Percentiles rank a stretch among this genome's conserved stretches.
phyloP scores from a whole-genome alignment of 2,797 vertebrate genomes.

The Halcyon chelicuti region DNA sequence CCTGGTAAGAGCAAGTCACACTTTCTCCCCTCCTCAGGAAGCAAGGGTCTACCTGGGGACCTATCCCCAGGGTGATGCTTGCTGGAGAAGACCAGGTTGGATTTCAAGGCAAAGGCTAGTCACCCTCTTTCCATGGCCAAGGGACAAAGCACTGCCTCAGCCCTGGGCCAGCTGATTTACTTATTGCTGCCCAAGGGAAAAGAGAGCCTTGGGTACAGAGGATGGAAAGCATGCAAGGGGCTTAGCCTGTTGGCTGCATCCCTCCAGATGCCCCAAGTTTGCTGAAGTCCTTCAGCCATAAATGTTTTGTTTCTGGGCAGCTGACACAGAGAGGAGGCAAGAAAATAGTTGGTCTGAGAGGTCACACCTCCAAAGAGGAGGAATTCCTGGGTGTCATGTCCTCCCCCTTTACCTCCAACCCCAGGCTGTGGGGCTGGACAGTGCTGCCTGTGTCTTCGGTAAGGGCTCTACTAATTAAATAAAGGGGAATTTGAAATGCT shows the following conservation, averaged over 20 bases:
- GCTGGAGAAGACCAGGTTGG: background rate
- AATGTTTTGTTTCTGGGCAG: background rate
- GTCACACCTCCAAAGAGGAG: background rate
- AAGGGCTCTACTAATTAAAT: slow-evolving; percentile 1
- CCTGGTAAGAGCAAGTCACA: background rate
- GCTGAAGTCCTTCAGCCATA: background rate
- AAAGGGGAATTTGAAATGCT: background rate
- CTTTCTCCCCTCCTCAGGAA: background rate
- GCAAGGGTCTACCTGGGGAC: background rate
- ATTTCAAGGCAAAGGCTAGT: background rate
- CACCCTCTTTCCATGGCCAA: background rate
- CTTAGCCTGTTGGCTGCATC: background rate
- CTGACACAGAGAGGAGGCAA: background rate
- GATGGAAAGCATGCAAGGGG: background rate
- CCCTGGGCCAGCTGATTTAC: background rate
- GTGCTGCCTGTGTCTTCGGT: background rate
- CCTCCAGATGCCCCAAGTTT: background rate
- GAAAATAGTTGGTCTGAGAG: background rate
- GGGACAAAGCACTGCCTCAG: background rate
- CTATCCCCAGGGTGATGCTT: background rate
- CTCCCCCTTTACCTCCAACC: background rate
- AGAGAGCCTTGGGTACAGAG: background rate
- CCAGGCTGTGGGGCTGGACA: fast-evolving
- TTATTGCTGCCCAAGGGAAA: background rate
- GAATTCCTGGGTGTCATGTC: background rate